Evolutionary conservation across 2,797 vertebrate genomes (phyloP).

Genomic region (Tangara arthus): DNA sequence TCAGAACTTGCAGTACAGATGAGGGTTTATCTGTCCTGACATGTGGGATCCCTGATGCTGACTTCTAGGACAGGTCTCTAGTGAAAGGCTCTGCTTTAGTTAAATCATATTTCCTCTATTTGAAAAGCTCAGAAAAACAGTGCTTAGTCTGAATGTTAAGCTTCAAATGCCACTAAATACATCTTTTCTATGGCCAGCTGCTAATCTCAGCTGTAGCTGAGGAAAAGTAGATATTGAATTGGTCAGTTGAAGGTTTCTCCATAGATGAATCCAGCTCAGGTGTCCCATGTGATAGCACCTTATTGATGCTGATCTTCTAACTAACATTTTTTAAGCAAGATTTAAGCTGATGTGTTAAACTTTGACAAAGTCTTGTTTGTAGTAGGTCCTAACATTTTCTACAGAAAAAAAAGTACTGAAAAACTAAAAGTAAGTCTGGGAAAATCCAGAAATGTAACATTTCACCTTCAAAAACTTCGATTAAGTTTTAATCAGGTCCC

Average conservation of each 20-base stretch:
- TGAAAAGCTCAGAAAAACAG: not conserved
- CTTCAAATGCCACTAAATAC: not conserved
- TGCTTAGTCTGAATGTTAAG: not conserved
- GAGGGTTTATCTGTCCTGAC: not conserved
- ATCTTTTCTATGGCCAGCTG: not conserved
- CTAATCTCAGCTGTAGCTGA: not conserved
- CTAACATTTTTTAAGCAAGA: not conserved
- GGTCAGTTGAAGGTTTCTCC: not conserved
- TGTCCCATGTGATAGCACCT: not conserved
- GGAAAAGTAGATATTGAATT: not conserved
- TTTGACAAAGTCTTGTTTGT: not conserved
- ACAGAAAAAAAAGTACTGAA: not conserved
- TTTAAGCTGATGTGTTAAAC: not conserved
- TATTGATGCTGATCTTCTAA: not conserved
- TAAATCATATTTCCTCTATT: not conserved
- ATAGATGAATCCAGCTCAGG: not conserved
- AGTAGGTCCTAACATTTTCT: not conserved
- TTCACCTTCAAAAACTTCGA: not conserved
- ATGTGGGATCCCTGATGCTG: not conserved
- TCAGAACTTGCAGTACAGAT: not conserved
- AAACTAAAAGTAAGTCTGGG: not conserved
- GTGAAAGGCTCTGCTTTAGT: not conserved
- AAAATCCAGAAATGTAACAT: not conserved
- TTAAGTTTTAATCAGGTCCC: not conserved
- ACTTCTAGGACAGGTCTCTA: not conserved